Conservation (phyloP, 1,140 invertebrate genomes). For the honey bee (Apis mellifera) region DNA sequence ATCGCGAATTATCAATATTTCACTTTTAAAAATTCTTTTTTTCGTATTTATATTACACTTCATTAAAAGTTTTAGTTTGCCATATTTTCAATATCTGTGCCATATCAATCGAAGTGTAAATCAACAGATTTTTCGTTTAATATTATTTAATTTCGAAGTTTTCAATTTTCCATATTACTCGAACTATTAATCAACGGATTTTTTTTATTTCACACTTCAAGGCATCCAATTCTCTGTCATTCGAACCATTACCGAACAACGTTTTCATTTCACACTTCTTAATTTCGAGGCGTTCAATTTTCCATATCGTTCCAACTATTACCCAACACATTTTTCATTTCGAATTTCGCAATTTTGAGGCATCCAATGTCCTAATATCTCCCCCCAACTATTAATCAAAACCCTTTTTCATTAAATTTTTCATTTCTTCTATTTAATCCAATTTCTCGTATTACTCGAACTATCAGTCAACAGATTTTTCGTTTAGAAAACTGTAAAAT, state of each 20-base stretch:
- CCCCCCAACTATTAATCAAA: too few species aligned
- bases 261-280: background rate
- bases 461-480: background rate
- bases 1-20: too few species aligned
- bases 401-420: too few species aligned
- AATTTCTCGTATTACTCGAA: background rate
- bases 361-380: background rate
- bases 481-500: background rate
- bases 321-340: background rate
- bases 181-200: too few species aligned
- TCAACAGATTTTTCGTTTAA: too few species aligned
- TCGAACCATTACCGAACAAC: too few species aligned
- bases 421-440: too few species aligned
- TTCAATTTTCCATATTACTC: background rate
- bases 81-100: too few species aligned
- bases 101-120: too few species aligned
- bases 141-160: background rate
- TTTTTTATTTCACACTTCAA: background rate
- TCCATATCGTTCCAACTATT: background rate
- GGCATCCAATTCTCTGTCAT: background rate
- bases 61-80: too few species aligned
- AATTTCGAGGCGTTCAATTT: background rate
- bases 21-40: too few species aligned
- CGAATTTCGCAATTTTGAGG: background rate
- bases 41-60: too few species aligned